Base-by-base conservation (phyloP, 2,888 invertebrate species). In the Caenorhabditis doughertyi region DNA sequence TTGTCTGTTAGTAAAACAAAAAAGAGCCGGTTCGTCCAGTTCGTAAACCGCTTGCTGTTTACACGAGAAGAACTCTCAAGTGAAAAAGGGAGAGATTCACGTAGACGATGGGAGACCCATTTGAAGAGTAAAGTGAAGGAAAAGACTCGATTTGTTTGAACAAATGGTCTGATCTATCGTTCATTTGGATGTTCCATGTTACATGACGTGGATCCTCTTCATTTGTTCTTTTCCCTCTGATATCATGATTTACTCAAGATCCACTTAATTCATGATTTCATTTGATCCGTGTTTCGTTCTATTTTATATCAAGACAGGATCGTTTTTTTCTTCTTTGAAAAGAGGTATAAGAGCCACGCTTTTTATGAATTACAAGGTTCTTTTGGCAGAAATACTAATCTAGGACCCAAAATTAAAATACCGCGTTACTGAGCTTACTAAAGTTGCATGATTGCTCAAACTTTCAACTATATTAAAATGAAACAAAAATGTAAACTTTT, bases 11-110 rank as follows among this genome's bases (percentile, higher is more conserved):
- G 27, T 53, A 64, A 49, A 64, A 47, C 51, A 42, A 42, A 56
- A 60, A 55, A 64, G 64, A 73, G 64, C 64, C 55, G 73, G 67
- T 2, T 3, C 9, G 39, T 74, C 74, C 67, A 67, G 74, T 74
- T 74, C 67, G 74, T 51, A 67, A 74, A 74, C 74, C 74, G 39
- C 58, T 74, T 65, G 58, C 56, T 74, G 65, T 74, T 74, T 65
- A 74, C 67, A 67, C 67, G 67, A 39, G 42, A 39, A 49, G 51
- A 23, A 51, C 47, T 58, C 67, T 56, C 55, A 42, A 60, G 49
- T 35, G 56, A n/a, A 18, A 47, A 3, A 47, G 18, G 13, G 18
- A 29, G 39, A 58, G 49, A 35, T 51, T 65, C 67, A 74, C 74
- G 74, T 74, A 74, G 56, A 74, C 58, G 72, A 62, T 62, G 62